Base-by-base conservation (phyloP, 2,888 invertebrate genomes). In the Papilio gigon region DNA sequence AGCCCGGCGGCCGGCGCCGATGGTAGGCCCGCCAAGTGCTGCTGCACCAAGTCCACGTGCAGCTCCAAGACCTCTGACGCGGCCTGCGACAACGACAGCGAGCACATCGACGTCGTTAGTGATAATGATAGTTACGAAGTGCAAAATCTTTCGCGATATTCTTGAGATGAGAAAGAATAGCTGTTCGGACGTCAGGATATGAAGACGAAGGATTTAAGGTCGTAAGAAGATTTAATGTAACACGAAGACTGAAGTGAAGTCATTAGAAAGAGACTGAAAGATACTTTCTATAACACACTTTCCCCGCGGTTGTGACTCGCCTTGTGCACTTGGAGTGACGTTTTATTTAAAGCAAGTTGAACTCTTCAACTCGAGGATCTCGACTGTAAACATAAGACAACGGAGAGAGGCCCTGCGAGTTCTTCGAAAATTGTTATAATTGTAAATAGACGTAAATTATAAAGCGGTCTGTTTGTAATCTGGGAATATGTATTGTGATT, bases 31-130 rank as follows among this genome's bases (percentile, higher is more conserved):
- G 90, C 86, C 71, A 88, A 87, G 69, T 90, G 90, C 68, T 92
- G 92, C 72, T 91, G 91, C 71, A 72, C 82, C 0, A 89, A 88
- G 68, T 75, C 79, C 0, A 79, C 84, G 0, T 91, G 91, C 70
- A 82, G 84, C 0, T 81, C 84, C 0, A 87, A 84, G 69, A 81
- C 75, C 14, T 79, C 80, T 1, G 83, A 85, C 3, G 75, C 79
- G 0, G 77, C 79, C 0, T 92, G 91, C 78, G 91, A 88, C 12
- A 85, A 85, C 65, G 88, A 88, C 5, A 85, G 84, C 61, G 87
- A 90, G 75, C 90, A 89, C 60, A 91, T 92, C 17, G 92, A 92
- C 63, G 92, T 92, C 1, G 91, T 91, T 30, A 90, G 89, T 84
- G 90, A 91, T 63, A 84, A 84, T 53, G 89, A 90, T 33, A 76